Evolutionary conservation across 2,797 vertebrate species (phyloP).

Genomic region (Sebastes trivittatus): DNA sequence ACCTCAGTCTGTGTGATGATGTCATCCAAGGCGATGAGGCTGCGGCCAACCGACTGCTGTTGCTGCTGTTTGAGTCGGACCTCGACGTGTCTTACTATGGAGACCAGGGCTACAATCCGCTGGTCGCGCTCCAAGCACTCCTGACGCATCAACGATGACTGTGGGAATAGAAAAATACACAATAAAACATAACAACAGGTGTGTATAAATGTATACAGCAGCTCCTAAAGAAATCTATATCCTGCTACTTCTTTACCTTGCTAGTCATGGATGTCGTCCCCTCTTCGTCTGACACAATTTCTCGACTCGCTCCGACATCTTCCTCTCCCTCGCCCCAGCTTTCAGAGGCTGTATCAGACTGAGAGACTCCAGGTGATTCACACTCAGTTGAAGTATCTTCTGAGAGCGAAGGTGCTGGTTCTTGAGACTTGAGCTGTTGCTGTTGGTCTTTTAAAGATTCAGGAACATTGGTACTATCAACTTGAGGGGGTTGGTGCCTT

Average conservation of each 20-base stretch:
- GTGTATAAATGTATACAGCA: not conserved
- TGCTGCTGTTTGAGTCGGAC: slow-evolving; percentile 88
- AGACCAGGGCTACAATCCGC: slow-evolving; percentile 88
- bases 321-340: slow-evolving; percentile 50
- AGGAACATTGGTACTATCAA: not conserved
- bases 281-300: slow-evolving; percentile 22
- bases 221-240: not conserved
- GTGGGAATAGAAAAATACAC: not conserved
- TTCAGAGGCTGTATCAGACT: slow-evolving; percentile 50
- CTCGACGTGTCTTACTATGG: slow-evolving; percentile 90
- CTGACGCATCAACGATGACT: slow-evolving; percentile 83
- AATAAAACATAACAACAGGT: not conserved
- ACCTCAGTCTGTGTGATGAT: slow-evolving; percentile 90
- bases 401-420: slow-evolving; percentile 7
- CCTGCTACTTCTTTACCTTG: slow-evolving; percentile 71
- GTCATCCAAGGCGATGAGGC: slow-evolving; percentile 81
- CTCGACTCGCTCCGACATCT: slow-evolving; percentile 3
- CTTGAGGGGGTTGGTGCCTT: not conserved
- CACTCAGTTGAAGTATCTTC: slow-evolving; percentile 42
- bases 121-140: slow-evolving; percentile 92
- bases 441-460: slow-evolving; percentile 30
- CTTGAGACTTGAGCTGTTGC: slow-evolving; percentile 18
- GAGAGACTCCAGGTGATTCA: slow-evolving; percentile 18
- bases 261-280: slow-evolving; percentile 13
- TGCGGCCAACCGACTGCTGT: slow-evolving; percentile 83